Evolutionary conservation across 2,113 vertebrate genomes (phyloP).

Genomic region (Neogale vison): DNA sequence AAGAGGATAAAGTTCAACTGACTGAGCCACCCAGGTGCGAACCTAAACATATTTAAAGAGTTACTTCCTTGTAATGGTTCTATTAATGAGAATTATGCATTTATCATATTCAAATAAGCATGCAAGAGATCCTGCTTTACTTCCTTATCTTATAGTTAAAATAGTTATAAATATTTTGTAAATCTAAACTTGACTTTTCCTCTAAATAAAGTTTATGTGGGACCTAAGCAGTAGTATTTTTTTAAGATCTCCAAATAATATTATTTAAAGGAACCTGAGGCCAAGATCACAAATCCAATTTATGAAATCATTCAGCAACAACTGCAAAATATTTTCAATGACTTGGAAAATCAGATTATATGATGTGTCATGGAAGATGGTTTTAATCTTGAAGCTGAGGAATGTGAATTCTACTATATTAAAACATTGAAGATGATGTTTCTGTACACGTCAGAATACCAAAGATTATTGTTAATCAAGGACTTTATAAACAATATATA

Average conservation of each 20-base stretch:
- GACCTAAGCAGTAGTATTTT: background rate
- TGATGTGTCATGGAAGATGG: slow-evolving; percentile 45
- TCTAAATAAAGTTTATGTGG: slow-evolving; percentile 1
- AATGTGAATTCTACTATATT: background rate
- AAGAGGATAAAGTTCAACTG: background rate
- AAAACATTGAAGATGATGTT: slow-evolving; percentile 30
- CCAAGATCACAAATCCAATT: slow-evolving; percentile 66
- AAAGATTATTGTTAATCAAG: slow-evolving; percentile 12
- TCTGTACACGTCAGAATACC: background rate
- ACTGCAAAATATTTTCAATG: slow-evolving; percentile 73
- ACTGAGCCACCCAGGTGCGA: background rate
- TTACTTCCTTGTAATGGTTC: background rate
- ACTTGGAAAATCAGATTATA: slow-evolving; percentile 70
- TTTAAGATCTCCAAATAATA: slow-evolving; percentile 25
- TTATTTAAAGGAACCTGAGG: slow-evolving; percentile 46
- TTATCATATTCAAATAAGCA: slow-evolving; percentile 35
- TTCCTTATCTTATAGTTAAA: slow-evolving; percentile 52
- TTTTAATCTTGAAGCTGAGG: slow-evolving; percentile 55
- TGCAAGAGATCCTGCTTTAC: slow-evolving; percentile 9
- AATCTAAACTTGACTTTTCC: slow-evolving; percentile 21
- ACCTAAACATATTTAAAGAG: slow-evolving; percentile 5
- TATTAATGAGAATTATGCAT: background rate
- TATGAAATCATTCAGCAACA: slow-evolving; percentile 62
- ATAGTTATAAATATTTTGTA: slow-evolving; percentile 48
- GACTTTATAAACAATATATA: background rate